Conservation (phyloP, 2,113 vertebrate species). For the Callipepla squamata region DNA sequence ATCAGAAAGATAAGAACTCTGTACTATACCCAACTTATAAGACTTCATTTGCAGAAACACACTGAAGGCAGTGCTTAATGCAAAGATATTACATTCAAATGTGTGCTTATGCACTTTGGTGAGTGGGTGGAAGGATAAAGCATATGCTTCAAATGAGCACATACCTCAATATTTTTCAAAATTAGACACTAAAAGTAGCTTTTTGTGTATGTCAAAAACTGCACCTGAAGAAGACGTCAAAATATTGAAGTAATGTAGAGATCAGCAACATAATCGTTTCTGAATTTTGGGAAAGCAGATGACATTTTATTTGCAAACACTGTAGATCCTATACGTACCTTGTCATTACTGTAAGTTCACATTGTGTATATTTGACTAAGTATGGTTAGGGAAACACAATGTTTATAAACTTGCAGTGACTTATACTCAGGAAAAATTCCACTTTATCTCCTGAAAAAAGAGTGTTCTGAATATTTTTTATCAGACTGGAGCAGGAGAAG, state of each 20-base stretch:
- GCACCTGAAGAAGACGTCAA: not conserved
- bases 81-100: not conserved
- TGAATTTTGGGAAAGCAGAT: not conserved
- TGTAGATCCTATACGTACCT: not conserved
- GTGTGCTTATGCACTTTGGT: not conserved
- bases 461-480: not conserved
- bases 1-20: not conserved
- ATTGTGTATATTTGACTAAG: not conserved
- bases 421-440: not conserved
- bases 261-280: not conserved
- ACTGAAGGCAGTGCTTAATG: not conserved
- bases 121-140: not conserved
- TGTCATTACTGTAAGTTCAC: not conserved
- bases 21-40: not conserved
- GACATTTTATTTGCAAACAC: not conserved
- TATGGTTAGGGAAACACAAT: not conserved
- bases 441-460: not conserved
- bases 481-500: not conserved
- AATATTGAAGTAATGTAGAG: not conserved
- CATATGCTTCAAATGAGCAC: not conserved
- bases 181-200: not conserved
- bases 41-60: not conserved
- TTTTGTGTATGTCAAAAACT: not conserved
- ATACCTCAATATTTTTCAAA: not conserved
- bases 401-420: not conserved